Evolutionary conservation across 2,113 vertebrate genomes (phyloP), one percentile per base, ranked within the genome.

Genomic region (Rhabdomys dilectus): DNA sequence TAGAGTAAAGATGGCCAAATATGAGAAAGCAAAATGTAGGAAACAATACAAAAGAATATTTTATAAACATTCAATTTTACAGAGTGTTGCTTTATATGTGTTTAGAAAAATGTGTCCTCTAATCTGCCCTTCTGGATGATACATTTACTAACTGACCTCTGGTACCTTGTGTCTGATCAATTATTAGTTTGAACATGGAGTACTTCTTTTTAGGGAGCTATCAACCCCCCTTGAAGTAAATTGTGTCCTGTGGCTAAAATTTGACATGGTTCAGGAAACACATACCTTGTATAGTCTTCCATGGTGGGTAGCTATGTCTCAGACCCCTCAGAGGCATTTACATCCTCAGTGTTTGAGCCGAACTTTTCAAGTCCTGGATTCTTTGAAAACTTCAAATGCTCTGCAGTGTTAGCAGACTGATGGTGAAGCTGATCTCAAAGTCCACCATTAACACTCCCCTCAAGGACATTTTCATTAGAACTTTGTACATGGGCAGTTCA

Each of bases 391-490:
- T 98, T 98, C 98, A 98, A 98, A 98, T 98, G 94, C 85, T 96
- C 88, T 93, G 91, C 92, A 88, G 31, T 68, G 91, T 96, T 97
- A 96, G 93, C 97, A 96, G 97, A 97, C 96, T 95, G 88, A 60
- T 96, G 95, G 96, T 98, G 93, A 94, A 96, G 91, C 97, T 97
- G 97, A 98, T 97, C 98, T 98, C 97, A 96, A 97, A 98, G 98
- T 98, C 98, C 98, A 98, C 97, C 98, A 97, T 98, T 98, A 98
- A 98, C 98, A 98, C 98, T 97, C 97, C 97, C 97, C 98, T 98
- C 97, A 97, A 99, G 98, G 98, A 98, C 98, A 97, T 98, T 98
- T 98, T 98, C 98, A 98, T 98, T 97, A 98, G 98, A 97, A 98
- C 98, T 97, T 98, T 98, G 98, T 98, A 97, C 98, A 97, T 93